Evolutionary conservation across 1,140 invertebrate genomes (phyloP).

Genomic region (Drosophila subpulchrella): DNA sequence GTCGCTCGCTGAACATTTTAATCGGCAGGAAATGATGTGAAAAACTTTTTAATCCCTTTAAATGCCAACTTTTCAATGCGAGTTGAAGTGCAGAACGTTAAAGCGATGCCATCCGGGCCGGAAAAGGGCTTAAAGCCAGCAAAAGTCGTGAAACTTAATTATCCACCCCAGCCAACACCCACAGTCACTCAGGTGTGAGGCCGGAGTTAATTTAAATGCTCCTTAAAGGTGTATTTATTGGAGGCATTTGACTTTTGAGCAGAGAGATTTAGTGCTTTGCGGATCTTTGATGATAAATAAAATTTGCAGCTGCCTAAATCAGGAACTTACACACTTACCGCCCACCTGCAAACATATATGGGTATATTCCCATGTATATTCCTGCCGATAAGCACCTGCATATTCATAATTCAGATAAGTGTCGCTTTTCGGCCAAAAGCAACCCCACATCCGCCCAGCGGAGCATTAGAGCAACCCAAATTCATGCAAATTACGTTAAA

Average conservation of each 20-base stretch:
- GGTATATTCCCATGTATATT: conserved; percentile 3
- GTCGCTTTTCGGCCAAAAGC: conserved; percentile 36
- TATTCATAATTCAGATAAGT: conserved; percentile 81
- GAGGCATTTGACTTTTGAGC: conserved; percentile 30
- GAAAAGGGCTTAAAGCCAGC: conserved; percentile 43
- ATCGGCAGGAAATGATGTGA: conserved; percentile 66
- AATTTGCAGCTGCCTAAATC: conserved; percentile 67
- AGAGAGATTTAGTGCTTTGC: conserved; percentile 27
- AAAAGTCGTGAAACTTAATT: conserved; percentile 64
- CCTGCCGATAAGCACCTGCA: conserved; percentile 71
- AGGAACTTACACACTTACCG: not conserved
- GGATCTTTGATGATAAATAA: conserved; percentile 63
- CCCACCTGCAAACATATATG: not conserved
- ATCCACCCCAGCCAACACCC: conserved; percentile 4
- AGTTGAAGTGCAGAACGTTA: conserved; percentile 8
- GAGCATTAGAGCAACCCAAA: conserved; percentile 51
- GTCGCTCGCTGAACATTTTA: conserved; percentile 50
- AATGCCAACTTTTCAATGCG: conserved; percentile 59
- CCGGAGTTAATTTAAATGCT: conserved; percentile 40
- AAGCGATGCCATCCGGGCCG: conserved; percentile 10
- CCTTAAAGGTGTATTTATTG: conserved; percentile 40
- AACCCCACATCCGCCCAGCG: conserved; percentile 34
- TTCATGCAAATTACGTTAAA: conserved; percentile 79
- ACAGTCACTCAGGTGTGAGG: conserved; percentile 26
- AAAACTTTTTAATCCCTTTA: conserved; percentile 68